phyloP scores from a whole-genome alignment of 1,140 invertebrate species.

The Hyposmocoma kahamanoa region DNA sequence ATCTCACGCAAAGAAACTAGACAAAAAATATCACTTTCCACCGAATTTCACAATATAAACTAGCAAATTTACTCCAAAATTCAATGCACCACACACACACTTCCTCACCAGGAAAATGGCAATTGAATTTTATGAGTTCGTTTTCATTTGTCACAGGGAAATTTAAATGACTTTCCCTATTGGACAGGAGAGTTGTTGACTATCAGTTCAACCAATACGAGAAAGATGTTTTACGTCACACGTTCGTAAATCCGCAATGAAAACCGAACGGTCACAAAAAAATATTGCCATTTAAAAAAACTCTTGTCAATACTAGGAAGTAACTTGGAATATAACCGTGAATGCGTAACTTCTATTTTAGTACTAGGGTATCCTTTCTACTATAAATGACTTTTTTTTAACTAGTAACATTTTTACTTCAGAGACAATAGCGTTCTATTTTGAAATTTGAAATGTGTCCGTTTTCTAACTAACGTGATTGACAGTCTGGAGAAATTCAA shows the following conservation, averaged over 20 bases:
- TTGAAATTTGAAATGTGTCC: conserved; percentile 55
- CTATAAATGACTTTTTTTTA: neutral
- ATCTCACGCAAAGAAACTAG: too few relatives aligned
- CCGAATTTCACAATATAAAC: too few relatives aligned
- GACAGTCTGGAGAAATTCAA: too few relatives aligned
- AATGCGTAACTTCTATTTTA: too few relatives aligned
- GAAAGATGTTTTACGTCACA: too few relatives aligned
- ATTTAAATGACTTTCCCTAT: too few relatives aligned
- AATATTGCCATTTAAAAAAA: neutral
- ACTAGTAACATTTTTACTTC: conserved; percentile 24
- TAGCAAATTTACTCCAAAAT: conserved; percentile 8
- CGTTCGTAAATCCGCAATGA: neutral
- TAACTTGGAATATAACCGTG: too few relatives aligned
- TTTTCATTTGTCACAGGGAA: too few relatives aligned
- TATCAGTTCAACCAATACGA: too few relatives aligned
- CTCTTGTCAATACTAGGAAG: neutral
- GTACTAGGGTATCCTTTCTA: too few relatives aligned
- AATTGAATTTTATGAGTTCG: conserved; percentile 34
- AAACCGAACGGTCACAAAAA: neutral
- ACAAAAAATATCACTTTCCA: too few relatives aligned
- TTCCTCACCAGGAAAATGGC: conserved; percentile 36
- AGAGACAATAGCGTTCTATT: conserved; percentile 25
- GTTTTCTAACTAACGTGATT: conserved; percentile 28
- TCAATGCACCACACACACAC: conserved; percentile 13
- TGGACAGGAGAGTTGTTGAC: too few relatives aligned